Evolutionary conservation across 2,888 invertebrate genomes (phyloP), one percentile per base, ranked within the genome.

Genomic region (Dynastes hyllus): DNA sequence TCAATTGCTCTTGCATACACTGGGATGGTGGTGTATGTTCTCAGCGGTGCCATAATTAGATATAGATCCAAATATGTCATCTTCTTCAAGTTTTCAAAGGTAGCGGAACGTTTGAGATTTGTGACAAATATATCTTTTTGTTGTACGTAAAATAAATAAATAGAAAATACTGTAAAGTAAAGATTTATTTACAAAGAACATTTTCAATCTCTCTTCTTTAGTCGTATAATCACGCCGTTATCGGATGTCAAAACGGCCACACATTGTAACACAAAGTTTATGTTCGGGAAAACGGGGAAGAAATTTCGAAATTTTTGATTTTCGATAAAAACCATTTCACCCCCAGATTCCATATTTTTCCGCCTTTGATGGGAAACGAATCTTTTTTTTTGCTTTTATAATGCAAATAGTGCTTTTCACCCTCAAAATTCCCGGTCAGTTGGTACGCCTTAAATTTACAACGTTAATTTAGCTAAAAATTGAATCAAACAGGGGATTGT

Each of bases 271-370:
- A 87, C 82, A 0, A 90, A 90, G 81, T 89, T 88, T 63, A 22
- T 88, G 87, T 40, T 88, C n/a, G n/a, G n/a, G n/a, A n/a, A n/a
- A n/a, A n/a, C n/a, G n/a, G n/a, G n/a, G n/a, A n/a, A n/a, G n/a
- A n/a, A n/a, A n/a, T n/a, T n/a, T 88, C 85, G 81, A 90, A 91
- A 53, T 87, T 85, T 63, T 90, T 89, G 6, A 91, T 84, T 82
- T 90, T 90, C 0, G 91, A 89, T 2, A 92, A 77, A 0, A 88
- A 86, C 0, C 90, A 88, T 84, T 92, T 92, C 79, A 92, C 84
- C 84, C 91, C 91, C 84, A 91, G 85, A 90, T 87, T 70, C 86
- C 90, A 84, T 86, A 88, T 83, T 89, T 89, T 82, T 89, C n/a
- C n/a, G 89, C 88, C 89, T 79, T 0, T 16, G 75, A 76, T 22